Percentiles rank a stretch among this genome's conserved stretches.
Conservation (phyloP, 2,888 invertebrate genomes). For the Parnassius orleans region DNA sequence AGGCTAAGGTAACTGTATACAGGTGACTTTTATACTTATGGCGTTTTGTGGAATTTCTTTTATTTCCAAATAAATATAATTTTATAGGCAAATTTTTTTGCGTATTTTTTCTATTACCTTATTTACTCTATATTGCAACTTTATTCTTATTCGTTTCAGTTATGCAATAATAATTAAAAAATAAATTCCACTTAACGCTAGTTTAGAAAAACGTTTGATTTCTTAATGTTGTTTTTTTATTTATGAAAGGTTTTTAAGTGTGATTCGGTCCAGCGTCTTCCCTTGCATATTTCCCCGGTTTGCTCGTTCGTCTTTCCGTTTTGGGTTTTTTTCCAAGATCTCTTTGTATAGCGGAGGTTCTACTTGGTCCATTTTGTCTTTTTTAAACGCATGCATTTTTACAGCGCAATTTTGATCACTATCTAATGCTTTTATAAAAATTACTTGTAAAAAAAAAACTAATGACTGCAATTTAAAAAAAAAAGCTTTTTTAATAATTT, state of each 20-base stretch:
- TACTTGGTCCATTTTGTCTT: conserved; percentile 20
- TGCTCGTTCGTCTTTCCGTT: conserved; percentile 40
- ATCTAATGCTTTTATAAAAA: conserved; percentile 19
- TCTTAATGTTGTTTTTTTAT: conserved; percentile 24
- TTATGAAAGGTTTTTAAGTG: conserved; percentile 56
- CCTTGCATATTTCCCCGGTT: conserved; percentile 33
- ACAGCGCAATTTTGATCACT: conserved; percentile 2
- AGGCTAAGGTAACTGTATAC: conserved; percentile 94
- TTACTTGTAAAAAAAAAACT: background rate
- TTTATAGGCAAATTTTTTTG: background rate
- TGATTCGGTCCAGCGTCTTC: conserved; percentile 62
- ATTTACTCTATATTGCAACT: background rate
- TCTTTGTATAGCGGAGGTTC: conserved; percentile 47
- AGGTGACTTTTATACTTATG: conserved; percentile 37
- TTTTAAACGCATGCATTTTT: conserved; percentile 9
- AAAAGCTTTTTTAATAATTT: conserved; percentile 15
- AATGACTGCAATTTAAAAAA: conserved; percentile 15
- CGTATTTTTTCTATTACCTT: background rate
- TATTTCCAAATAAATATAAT: background rate
- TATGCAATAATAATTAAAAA: background rate
- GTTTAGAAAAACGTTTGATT: conserved; percentile 19
- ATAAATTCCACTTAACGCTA: conserved; percentile 31
- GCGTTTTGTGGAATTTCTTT: conserved; percentile 39
- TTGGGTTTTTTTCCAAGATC: conserved; percentile 47
- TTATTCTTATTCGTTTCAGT: no score